Conservation (phyloP, 2,113 vertebrate species). For the Cairina moschata region DNA sequence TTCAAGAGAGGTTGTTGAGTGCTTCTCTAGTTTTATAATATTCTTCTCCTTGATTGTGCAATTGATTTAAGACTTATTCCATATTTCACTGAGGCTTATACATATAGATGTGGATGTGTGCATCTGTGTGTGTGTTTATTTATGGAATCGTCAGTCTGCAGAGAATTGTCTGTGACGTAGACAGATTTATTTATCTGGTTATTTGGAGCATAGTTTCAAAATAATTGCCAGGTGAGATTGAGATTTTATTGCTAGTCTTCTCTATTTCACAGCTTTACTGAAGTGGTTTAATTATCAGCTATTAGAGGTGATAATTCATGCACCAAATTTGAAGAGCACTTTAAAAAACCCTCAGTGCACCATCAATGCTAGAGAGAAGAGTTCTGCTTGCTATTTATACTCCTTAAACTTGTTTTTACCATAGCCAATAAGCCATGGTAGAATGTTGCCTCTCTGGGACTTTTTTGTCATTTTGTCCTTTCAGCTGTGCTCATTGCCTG, state of each 20-base stretch:
- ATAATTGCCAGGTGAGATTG: slow-evolving; percentile 51
- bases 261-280: slow-evolving; percentile 64
- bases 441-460: neutral
- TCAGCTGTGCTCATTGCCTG: neutral
- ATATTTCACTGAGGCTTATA: neutral
- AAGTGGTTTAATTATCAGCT: slow-evolving; percentile 73
- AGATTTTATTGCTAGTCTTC: slow-evolving; percentile 48
- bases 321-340: slow-evolving; percentile 50
- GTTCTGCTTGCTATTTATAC: neutral
- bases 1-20: slow-evolving; percentile 5
- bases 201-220: slow-evolving; percentile 43
- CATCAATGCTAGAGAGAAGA: neutral
- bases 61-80: slow-evolving; percentile 4
- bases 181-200: slow-evolving; percentile 44
- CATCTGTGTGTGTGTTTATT: slow-evolving; percentile 32
- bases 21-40: neutral
- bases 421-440: neutral
- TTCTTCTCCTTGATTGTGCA: neutral
- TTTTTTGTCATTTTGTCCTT: neutral
- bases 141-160: slow-evolving; percentile 1
- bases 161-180: neutral
- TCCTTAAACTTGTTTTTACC: neutral
- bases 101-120: slow-evolving; percentile 10
- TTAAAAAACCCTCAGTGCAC: neutral
- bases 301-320: slow-evolving; percentile 76